These are phyloP conservation scores for Callithrix jacchus DNA, from an alignment of 2,113 vertebrate species.

Conservation along the genomic window DNA sequence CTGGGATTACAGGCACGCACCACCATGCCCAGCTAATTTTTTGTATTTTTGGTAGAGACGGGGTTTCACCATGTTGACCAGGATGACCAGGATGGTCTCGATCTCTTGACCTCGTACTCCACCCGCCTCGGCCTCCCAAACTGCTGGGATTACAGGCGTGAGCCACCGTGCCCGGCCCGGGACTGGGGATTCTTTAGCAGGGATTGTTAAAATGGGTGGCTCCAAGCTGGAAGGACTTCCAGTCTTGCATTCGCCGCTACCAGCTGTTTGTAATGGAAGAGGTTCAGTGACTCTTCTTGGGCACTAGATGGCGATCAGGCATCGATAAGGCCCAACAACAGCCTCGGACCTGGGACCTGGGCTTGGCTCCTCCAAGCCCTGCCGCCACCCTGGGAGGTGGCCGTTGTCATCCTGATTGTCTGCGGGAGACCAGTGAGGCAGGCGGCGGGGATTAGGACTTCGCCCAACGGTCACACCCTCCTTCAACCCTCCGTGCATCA, in stretches of 20 bases:
- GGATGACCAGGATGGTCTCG: too few relatives aligned
- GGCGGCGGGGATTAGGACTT: fast-evolving
- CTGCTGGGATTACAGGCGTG: too few relatives aligned
- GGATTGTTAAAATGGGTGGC: background rate
- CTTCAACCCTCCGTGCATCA: fast-evolving
- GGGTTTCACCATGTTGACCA: too few relatives aligned
- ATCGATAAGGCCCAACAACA: background rate
- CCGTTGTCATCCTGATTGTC: fast-evolving
- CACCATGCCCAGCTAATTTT: too few relatives aligned
- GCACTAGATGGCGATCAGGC: constrained; percentile 61
- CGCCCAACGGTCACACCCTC: fast-evolving
- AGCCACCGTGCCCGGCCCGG: too few relatives aligned
- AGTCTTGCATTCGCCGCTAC: fast-evolving
- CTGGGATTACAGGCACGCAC: too few relatives aligned
- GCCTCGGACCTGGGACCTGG: background rate
- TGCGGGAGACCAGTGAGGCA: background rate
- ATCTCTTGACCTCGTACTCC: too few relatives aligned
- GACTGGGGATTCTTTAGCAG: background rate
- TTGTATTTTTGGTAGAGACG: too few relatives aligned
- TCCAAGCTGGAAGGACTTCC: fast-evolving
- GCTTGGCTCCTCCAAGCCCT: background rate
- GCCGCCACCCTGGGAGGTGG: background rate
- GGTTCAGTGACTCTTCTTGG: background rate
- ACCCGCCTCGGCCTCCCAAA: too few relatives aligned
- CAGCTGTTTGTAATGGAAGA: background rate